phyloP scores from a whole-genome alignment of 2,888 invertebrate genomes.

The Chrysopilus asiliformis region DNA sequence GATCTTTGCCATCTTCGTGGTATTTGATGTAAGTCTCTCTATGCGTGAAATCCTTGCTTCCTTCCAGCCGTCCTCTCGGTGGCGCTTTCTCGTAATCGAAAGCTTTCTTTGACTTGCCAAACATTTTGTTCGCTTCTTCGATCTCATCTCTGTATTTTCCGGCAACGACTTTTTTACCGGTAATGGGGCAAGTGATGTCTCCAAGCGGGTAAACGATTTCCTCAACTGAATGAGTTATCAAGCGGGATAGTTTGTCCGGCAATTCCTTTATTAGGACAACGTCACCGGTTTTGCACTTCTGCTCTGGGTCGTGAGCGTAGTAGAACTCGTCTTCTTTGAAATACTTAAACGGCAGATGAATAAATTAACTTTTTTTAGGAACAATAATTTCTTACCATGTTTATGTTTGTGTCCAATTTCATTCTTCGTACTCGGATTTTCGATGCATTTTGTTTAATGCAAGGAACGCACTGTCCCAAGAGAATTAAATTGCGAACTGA shows the following conservation, averaged over 20 bases:
- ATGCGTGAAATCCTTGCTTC: constrained; percentile 67
- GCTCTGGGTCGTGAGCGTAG: constrained; percentile 67
- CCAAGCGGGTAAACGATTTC: constrained; percentile 70
- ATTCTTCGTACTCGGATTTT: constrained; percentile 64
- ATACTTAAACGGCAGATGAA: constrained; percentile 42
- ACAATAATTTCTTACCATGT: constrained; percentile 47
- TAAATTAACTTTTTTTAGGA: constrained; percentile 5
- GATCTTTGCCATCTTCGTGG: constrained; percentile 59
- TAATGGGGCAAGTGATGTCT: constrained; percentile 74
- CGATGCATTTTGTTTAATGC: constrained; percentile 60
- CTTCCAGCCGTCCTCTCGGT: constrained; percentile 67
- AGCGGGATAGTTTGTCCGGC: constrained; percentile 55
- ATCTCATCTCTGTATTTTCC: constrained; percentile 62
- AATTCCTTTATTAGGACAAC: constrained; percentile 64
- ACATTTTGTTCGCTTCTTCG: constrained; percentile 50
- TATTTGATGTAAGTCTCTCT: constrained; percentile 64
- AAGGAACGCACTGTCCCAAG: constrained; percentile 68
- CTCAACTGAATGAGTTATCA: constrained; percentile 67
- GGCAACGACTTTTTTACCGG: constrained; percentile 63
- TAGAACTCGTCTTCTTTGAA: constrained; percentile 58
- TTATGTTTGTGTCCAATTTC: constrained; percentile 59
- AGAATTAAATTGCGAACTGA: constrained; percentile 34
- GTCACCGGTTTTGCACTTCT: constrained; percentile 68
- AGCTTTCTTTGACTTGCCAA: constrained; percentile 50
- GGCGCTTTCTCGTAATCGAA: constrained; percentile 69